Evolutionary conservation across 2,888 invertebrate species (phyloP), one percentile per base, ranked within the genome.

Genomic region (Polydrusus cervinus): DNA sequence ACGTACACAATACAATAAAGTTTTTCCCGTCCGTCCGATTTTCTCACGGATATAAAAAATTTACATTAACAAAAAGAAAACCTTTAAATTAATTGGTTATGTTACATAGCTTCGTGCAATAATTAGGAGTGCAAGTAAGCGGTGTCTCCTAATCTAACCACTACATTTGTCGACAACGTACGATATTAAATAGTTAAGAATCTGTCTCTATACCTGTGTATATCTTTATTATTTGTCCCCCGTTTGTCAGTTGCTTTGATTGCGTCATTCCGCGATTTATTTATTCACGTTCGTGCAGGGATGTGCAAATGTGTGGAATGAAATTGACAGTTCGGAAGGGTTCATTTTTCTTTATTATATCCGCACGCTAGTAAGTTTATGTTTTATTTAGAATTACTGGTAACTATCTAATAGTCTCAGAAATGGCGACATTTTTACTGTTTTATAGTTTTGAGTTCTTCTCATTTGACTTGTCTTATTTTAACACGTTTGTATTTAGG

Each of bases 141-240:
- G 10, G 57, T 38, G 38, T 38, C 57, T 16, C 14, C 57, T 60
- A 60, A 60, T 38, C 57, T 60, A 60, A 38, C 38, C 10, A 60
- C 57, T 38, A 55, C 55, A 34, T 55, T 60, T 60, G 11, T 18
- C 57, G 57, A 18, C 57, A 60, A 38, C 16, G 16, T 60, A 60
- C 38, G 16, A 60, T 38, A 60, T 60, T 60, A 60, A 38, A 60
- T 60, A 60, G 57, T 38, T 60, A 60, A 60, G 57, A 60, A 60
- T 60, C 38, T 38, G 13, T 38, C 38, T 60, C 38, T 11, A 60
- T 16, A 60, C 57, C 57, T 60, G 57, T 38, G 57, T 16, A 60
- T 60, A 38, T 60, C 57, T 60, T 60, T 38, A 38, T 60, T 60
- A 16, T 60, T 60, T 60, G 38, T 60, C 57, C 57, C 57, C 57